Percentiles rank a stretch among this genome's conserved stretches.
These are phyloP conservation scores for Lutraria lutraria DNA, from an alignment of 2,888 invertebrate genomes.

Conservation along the genomic window DNA sequence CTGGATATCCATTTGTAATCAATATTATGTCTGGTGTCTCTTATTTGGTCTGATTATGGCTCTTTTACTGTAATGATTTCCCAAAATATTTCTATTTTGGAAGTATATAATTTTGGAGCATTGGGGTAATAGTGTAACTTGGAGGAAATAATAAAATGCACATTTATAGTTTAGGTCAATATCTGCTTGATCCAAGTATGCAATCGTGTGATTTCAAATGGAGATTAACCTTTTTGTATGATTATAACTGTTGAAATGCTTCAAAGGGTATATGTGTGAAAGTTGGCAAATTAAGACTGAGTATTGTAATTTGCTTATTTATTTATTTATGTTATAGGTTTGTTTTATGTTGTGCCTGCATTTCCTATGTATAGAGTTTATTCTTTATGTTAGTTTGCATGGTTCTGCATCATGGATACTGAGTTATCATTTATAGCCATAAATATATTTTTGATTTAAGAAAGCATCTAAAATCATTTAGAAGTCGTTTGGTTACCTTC, in stretches of 20 bases:
- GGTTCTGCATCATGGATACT: background rate
- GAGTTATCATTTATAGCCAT: background rate
- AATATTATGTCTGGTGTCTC: background rate
- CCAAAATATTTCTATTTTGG: background rate
- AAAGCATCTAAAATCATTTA: background rate
- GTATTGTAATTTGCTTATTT: background rate
- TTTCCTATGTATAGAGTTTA: background rate
- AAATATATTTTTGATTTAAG: background rate
- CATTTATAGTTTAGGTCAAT: too few species aligned
- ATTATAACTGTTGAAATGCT: background rate
- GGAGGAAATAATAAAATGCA: too few species aligned
- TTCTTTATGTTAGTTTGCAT: background rate
- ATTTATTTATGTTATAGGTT: background rate
- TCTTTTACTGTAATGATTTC: background rate
- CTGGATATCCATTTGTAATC: background rate
- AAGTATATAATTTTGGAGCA: too few species aligned
- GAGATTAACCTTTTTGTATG: background rate
- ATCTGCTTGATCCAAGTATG: background rate
- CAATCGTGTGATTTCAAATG: background rate
- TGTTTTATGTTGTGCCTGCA: background rate
- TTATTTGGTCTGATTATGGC: background rate
- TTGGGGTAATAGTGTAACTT: too few species aligned
- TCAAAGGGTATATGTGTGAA: background rate
- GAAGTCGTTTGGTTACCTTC: background rate
- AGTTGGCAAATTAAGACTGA: background rate